Evolutionary conservation across 2,888 invertebrate species (phyloP), one percentile per base, ranked within the genome.

Genomic region (Dysmachus trigonus): DNA sequence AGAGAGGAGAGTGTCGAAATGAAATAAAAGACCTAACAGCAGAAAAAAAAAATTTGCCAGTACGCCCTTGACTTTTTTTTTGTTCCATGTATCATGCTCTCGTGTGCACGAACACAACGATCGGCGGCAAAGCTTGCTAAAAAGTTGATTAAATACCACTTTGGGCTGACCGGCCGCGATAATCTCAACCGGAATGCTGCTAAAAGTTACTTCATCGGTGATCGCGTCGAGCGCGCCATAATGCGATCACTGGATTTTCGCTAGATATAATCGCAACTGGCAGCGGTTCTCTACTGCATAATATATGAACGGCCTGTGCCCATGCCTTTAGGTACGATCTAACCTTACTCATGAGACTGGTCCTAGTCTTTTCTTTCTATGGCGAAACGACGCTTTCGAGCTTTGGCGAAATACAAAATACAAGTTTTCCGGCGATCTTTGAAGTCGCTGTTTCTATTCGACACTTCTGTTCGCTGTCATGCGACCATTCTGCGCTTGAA

Each of bases 111-210:
- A 62, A 81, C 72, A 83, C 35, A 72, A 5, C n/a, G 83, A 62
- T 3, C 13, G n/a, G 51, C 22, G 47, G 31, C 62, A 82, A 83
- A 83, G 83, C 83, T 83, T 83, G 72, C 41, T 72, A 72, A 83
- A 83, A 83, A 83, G 72, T 83, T 83, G 71, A 72, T 83, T 83
- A 38, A 83, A 83, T 72, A 83, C 77, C 83, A 72, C 22, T 38
- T 38, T 38, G 38, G 47, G 35, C 83, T 83, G 83, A 71, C 83
- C 83, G 83, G 83, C 83, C 72, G 53, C 38, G 83, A 83, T 83
- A 83, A 83, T 83, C 72, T 41, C 41, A 72, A 83, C 72, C 83
- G 83, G 82, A 83, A 72, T 83, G 83, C 41, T 83, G 83, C 83
- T 83, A 35, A 83, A 72, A 83, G 38, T 72, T 83, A 83, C 72